These are phyloP conservation scores for Carduelis carduelis DNA, from an alignment of 2,797 vertebrate species.

Conservation along the genomic window DNA sequence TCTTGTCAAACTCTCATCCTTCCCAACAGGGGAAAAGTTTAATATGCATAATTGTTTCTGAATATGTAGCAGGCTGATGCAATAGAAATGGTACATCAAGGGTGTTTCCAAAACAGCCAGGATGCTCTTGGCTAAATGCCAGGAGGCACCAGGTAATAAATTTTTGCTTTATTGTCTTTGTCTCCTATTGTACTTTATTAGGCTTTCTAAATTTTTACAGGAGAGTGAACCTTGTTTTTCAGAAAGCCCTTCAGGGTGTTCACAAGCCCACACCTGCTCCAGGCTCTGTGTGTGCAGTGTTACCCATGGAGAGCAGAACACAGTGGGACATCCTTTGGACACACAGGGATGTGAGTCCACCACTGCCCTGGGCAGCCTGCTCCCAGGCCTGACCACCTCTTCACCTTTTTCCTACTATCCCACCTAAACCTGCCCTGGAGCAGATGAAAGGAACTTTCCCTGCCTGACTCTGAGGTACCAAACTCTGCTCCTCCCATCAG, in stretches of 20 bases:
- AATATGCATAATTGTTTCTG: neutral
- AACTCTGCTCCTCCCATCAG: neutral
- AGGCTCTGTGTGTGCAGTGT: rapidly evolving
- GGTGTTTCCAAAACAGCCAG: neutral
- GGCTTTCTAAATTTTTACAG: neutral
- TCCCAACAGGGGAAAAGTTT: neutral
- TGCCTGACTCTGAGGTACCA: neutral
- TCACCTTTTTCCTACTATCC: neutral
- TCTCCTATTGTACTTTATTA: neutral
- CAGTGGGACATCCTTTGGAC: neutral
- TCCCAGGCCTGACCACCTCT: neutral
- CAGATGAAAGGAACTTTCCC: neutral
- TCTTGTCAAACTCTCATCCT: no score
- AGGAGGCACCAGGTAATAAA: neutral
- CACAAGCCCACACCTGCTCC: neutral
- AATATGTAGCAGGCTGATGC: neutral
- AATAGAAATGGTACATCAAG: neutral
- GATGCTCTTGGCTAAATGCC: neutral
- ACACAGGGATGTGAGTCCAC: neutral
- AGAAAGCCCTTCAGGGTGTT: neutral
- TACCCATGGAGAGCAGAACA: rapidly evolving
- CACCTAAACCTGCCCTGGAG: neutral
- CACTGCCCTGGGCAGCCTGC: neutral
- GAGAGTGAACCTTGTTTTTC: neutral
- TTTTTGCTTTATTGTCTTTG: neutral